Percentiles rank a stretch among this genome's conserved stretches.
phyloP scores from a whole-genome alignment of 2,888 invertebrate genomes.

The Coremacera marginata region DNA sequence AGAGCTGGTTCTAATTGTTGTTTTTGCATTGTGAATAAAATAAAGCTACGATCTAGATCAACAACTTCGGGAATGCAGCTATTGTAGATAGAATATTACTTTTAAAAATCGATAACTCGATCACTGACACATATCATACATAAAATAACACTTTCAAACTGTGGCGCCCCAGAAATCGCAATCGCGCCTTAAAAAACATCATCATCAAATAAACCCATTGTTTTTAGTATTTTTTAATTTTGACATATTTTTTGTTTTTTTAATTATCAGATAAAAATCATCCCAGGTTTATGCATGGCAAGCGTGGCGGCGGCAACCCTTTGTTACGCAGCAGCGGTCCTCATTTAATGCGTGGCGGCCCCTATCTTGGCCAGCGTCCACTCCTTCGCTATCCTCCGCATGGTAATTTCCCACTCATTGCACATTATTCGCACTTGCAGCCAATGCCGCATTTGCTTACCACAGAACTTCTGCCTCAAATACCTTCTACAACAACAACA shows the following conservation, averaged over 20 bases:
- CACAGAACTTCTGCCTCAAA: constrained; percentile 23
- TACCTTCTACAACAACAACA: constrained; percentile 49
- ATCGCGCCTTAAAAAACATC: too few relatives aligned
- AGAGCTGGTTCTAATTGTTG: too few relatives aligned
- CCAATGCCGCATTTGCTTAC: constrained; percentile 34
- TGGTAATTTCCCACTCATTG: constrained; percentile 59
- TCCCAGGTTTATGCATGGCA: constrained; percentile 50
- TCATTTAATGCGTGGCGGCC: constrained; percentile 56
- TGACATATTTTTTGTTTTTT: background rate
- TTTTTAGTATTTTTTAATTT: constrained; percentile 15
- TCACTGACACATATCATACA: too few relatives aligned
- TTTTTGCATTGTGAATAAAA: too few relatives aligned
- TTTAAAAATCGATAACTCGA: too few relatives aligned
- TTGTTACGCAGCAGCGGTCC: constrained; percentile 50
- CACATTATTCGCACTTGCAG: constrained; percentile 47
- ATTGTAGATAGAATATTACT: too few relatives aligned
- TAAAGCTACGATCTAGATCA: too few relatives aligned
- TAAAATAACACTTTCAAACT: too few relatives aligned
- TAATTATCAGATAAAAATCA: constrained; percentile 55
- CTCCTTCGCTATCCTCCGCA: constrained; percentile 60
- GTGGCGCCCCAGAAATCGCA: too few relatives aligned
- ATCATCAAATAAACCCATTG: background rate
- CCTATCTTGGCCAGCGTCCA: constrained; percentile 54
- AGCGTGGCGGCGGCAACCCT: constrained; percentile 58
- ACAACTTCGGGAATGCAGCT: too few relatives aligned